These are phyloP conservation scores for Beris morrisii DNA, from an alignment of 2,888 invertebrate species.

Conservation along the genomic window DNA sequence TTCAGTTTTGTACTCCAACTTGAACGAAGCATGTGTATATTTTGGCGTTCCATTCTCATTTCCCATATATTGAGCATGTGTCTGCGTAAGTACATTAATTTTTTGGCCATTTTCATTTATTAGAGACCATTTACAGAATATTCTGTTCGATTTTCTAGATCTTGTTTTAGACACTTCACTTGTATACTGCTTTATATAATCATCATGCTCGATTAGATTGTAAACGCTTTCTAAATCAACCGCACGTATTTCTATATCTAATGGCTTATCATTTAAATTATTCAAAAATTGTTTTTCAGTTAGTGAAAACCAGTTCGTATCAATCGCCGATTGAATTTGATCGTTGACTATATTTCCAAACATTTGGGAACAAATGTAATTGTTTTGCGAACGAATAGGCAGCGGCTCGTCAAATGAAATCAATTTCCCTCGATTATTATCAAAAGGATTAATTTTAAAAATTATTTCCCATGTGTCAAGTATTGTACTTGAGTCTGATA, in stretches of 20 bases:
- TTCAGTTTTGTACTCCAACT: conserved; percentile 43
- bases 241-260: background rate
- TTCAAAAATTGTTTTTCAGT: background rate
- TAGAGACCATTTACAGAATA: too few relatives aligned
- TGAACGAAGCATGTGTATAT: conserved; percentile 39
- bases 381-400: background rate
- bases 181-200: background rate
- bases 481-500: background rate
- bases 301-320: background rate
- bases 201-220: background rate
- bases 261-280: background rate
- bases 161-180: too few relatives aligned
- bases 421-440: background rate
- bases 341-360: background rate
- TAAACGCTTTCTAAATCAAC: background rate
- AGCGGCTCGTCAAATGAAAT: conserved; percentile 3
- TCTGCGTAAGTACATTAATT: too few relatives aligned
- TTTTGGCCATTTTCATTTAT: too few relatives aligned
- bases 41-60: background rate
- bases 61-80: background rate
- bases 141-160: too few relatives aligned
- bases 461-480: conserved; percentile 3
- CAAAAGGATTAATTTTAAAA: background rate
- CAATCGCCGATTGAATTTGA: background rate
- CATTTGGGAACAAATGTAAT: background rate